Evolutionary conservation across 2,797 vertebrate genomes (phyloP), one percentile per base, ranked within the genome.

Genomic region (Phoxinus dragarum): DNA sequence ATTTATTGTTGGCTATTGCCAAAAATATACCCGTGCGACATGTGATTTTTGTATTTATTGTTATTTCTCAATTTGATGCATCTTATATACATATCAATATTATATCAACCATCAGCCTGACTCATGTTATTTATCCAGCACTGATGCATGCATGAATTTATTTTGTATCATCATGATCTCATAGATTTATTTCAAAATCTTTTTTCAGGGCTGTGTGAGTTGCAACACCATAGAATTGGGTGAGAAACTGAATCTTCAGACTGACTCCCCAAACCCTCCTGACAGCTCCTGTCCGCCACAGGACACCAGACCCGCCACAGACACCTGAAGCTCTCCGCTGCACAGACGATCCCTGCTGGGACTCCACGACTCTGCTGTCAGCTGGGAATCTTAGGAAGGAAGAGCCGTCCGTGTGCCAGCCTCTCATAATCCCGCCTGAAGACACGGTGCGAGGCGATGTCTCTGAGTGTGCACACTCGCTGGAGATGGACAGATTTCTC

Each of bases 191-290:
- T 16, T 1, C 79, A 23, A 56, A 56, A 14, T 84, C 47, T 90
- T 86, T 36, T 84, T 40, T 66, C 81, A 96, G 95, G 94, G 94
- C 86, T 95, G 94, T 84, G 88, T 92, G 81, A 91, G 79, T 86
- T 96, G 93, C 81, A 91, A 6, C 67, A 31, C 67, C 6, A 31
- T 82, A 67, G 81, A 86, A 52, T 77, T 83, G 5, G 79, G 56
- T 4, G 34, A 83, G 1, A 88, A 72, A 36, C 47, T 88, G 3
- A 49, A 49, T 42, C 72, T 67, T 16, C 44, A 84, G 9, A 19
- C 84, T 40, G 89, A 44, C 34, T 88, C 90, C 12, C 83, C 88
- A 54, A 89, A 82, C 10, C 88, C 85, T 5, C 90, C 92, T 0
- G 92, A 94, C 68, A 92, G 92, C 84, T 92, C 91, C 0, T 90